A percentile compares a stretch with the other conserved stretches of the same genome.
These are phyloP conservation scores for Laterallus jamaicensis DNA, from an alignment of 2,113 vertebrate species.

Conservation along the genomic window DNA sequence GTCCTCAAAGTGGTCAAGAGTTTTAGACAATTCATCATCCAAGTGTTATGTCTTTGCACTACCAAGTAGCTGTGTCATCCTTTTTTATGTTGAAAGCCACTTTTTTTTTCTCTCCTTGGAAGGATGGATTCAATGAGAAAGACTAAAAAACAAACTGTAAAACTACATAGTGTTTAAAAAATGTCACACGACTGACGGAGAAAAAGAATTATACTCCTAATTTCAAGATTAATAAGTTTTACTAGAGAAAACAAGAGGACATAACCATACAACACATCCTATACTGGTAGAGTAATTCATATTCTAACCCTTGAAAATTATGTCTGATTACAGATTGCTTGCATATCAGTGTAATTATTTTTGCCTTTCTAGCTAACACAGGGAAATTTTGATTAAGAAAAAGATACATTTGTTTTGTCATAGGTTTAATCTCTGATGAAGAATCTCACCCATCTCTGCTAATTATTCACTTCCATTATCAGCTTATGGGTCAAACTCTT, in stretches of 20 bases:
- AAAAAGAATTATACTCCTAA: background rate
- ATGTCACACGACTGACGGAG: background rate
- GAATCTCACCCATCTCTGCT: background rate
- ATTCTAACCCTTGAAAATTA: background rate
- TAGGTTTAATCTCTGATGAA: background rate
- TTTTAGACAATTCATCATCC: background rate
- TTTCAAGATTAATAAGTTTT: background rate
- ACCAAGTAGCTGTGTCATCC: background rate
- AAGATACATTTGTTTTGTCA: rapidly evolving
- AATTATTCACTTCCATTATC: background rate
- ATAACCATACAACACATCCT: background rate
- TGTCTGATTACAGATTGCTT: background rate
- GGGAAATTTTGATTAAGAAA: background rate
- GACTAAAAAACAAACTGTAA: background rate
- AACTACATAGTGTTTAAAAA: background rate
- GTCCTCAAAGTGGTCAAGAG: background rate
- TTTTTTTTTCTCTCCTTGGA: background rate
- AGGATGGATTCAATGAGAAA: background rate
- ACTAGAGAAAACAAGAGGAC: background rate
- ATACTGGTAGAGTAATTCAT: background rate
- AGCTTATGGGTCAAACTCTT: background rate
- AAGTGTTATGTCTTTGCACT: background rate
- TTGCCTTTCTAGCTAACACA: background rate
- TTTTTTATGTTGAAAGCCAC: background rate
- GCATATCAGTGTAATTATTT: background rate